Evolutionary conservation across 2,797 vertebrate genomes (phyloP).

Genomic region (Microtus californicus): DNA sequence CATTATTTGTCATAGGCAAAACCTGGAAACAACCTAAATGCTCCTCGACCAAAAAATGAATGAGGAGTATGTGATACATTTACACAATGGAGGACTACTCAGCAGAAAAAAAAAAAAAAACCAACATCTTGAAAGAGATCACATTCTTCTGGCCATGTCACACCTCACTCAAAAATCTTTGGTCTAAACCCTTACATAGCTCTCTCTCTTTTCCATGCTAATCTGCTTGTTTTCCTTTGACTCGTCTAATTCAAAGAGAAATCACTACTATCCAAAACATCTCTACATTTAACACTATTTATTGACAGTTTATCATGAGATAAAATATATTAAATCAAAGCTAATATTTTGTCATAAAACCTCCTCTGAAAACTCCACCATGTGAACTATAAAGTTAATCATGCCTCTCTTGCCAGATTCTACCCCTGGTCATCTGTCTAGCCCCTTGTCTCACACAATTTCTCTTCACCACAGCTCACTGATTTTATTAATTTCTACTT

Average conservation of each 20-base stretch:
- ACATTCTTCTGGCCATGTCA: background rate
- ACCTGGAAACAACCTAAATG: too few species aligned
- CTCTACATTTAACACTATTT: slow-evolving; percentile 27
- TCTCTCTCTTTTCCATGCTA: background rate
- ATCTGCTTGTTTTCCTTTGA: slow-evolving; percentile 3
- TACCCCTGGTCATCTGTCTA: background rate
- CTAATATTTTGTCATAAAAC: background rate
- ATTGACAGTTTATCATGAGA: slow-evolving; percentile 14
- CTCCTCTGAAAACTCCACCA: background rate
- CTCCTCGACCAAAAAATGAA: too few species aligned
- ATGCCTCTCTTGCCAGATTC: background rate
- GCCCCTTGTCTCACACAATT: background rate
- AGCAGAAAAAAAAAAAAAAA: too few species aligned
- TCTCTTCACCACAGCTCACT: background rate
- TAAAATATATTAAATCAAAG: background rate
- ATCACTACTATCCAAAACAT: slow-evolving; percentile 25
- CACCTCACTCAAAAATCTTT: background rate
- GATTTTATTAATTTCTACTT: background rate
- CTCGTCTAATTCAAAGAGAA: background rate
- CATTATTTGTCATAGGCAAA: too few species aligned
- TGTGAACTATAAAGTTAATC: background rate
- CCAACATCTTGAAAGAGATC: background rate
- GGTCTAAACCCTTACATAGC: background rate
- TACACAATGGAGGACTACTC: too few species aligned
- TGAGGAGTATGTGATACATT: too few species aligned